Evolutionary conservation across 2,113 vertebrate species (phyloP), one percentile per base, ranked within the genome.

Genomic region (Alligator sinensis): DNA sequence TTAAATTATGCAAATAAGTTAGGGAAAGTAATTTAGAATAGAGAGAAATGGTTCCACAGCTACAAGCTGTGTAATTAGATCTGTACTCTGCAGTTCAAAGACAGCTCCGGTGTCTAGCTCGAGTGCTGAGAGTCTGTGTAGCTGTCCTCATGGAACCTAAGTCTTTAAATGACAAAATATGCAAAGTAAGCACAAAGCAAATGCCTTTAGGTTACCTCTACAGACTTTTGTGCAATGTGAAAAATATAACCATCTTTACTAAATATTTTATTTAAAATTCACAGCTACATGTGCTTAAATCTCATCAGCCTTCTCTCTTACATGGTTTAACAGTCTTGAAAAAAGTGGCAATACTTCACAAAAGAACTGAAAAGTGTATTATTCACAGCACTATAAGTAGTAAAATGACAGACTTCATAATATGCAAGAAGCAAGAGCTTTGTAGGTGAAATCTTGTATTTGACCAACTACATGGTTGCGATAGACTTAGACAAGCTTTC

Each of bases 11-110:
- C 96, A 98, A 97, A 98, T 98, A 97, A 95, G 95, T 94, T 89
- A 94, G 85, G 27, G 92, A 97, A 97, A 97, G 95, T 95, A 96
- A 98, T 98, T 97, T 95, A 95, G 95, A 98, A 94, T 62, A 96
- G 93, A 97, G 77, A 97, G 96, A 95, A 97, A 89, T 22, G 11
- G 94, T 96, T 97, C 95, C 84, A 86, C 94, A 96, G 97, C 96
- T 97, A 97, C 95, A 97, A 97, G 94, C 95, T 98, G 96, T 95
- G 97, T 98, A 98, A 98, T 98, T 97, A 98, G 97, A 98, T 97
- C 95, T 96, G 87, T 74, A 96, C 70, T 97, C 47, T 15, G 91
- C 94, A 98, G 95, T 96, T 98, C 92, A 98, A 96, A 98, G 97
- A 87, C 79, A 96, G 92, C 95, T 96, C 94, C 94, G 92, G 94